Conservation (phyloP, 2,113 vertebrate genomes). For the Eira barbara region DNA sequence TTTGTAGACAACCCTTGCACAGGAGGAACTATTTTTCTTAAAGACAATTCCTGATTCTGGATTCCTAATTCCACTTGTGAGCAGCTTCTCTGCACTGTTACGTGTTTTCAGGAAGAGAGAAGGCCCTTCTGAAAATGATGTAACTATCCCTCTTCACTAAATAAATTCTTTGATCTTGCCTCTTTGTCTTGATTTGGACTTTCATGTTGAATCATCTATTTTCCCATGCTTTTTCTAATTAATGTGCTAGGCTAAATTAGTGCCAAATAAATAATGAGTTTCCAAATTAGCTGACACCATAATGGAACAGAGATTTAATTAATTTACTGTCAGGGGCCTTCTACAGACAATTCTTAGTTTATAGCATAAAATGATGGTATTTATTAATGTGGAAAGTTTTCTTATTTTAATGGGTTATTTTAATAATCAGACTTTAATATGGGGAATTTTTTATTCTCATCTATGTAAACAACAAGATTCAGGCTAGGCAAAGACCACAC, state of each 20-base stretch:
- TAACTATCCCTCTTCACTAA: conserved; percentile 19
- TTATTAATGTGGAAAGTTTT: conserved; percentile 72
- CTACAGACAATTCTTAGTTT: conserved; percentile 58
- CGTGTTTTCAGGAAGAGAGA: not conserved
- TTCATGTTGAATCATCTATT: conserved; percentile 76
- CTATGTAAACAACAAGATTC: not conserved
- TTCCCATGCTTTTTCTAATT: conserved; percentile 79
- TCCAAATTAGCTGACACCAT: conserved; percentile 80
- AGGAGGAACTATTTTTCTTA: not conserved
- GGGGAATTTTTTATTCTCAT: conserved; percentile 21
- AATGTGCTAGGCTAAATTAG: conserved; percentile 82
- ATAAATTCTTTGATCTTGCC: conserved; percentile 68
- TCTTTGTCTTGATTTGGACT: conserved; percentile 77
- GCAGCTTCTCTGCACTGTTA: not conserved
- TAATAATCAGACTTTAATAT: conserved; percentile 44
- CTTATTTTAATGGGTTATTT: conserved; percentile 65
- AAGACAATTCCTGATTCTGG: not conserved
- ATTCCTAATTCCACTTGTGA: not conserved
- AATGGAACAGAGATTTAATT: conserved; percentile 80
- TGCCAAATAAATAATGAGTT: conserved; percentile 84
- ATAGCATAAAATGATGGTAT: conserved; percentile 53
- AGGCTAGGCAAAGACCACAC: not conserved
- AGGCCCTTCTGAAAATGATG: not conserved
- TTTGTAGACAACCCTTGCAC: not conserved
- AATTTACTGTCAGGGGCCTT: conserved; percentile 60